These are phyloP conservation scores for Clarias magur DNA, from an alignment of 2,113 vertebrate genomes.

Conservation along the genomic window DNA sequence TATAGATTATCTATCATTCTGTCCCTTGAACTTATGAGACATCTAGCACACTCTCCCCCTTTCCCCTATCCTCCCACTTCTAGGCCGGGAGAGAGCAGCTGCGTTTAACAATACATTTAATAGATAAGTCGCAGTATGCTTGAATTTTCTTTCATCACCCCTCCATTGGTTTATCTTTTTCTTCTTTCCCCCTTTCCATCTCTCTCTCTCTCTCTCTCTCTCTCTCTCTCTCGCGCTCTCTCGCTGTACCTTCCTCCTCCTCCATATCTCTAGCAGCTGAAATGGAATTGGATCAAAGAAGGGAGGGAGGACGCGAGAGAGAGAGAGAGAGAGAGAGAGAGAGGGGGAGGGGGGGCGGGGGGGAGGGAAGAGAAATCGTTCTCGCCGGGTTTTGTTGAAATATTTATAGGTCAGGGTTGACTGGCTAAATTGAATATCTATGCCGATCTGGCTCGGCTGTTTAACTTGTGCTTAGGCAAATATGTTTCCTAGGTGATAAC, in stretches of 20 bases:
- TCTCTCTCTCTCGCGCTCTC: conserved; percentile 78
- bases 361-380: conserved; percentile 77
- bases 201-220: conserved; percentile 78
- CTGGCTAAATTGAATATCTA: conserved; percentile 99
- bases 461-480: conserved; percentile 99
- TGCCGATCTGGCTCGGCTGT: conserved; percentile 99
- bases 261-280: conserved; percentile 85
- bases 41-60: conserved; percentile 58
- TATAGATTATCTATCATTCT: conserved; percentile 88
- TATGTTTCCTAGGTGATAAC: conserved; percentile 99
- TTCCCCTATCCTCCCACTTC: conserved; percentile 62
- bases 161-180: conserved; percentile 75
- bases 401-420: conserved; percentile 99
- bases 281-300: conserved; percentile 98
- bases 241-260: conserved; percentile 74
- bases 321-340: conserved; percentile 72
- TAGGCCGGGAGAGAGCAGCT: conserved; percentile 86
- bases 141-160: conserved; percentile 86
- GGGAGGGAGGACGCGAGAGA: conserved; percentile 75
- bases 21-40: conserved; percentile 88
- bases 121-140: conserved; percentile 91
- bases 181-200: conserved; percentile 78
- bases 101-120: conserved; percentile 97
- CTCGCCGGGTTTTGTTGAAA: conserved; percentile 99
- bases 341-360: conserved; percentile 76